Conservation (phyloP, 1,140 invertebrate species). For the Carposina sasakii region DNA sequence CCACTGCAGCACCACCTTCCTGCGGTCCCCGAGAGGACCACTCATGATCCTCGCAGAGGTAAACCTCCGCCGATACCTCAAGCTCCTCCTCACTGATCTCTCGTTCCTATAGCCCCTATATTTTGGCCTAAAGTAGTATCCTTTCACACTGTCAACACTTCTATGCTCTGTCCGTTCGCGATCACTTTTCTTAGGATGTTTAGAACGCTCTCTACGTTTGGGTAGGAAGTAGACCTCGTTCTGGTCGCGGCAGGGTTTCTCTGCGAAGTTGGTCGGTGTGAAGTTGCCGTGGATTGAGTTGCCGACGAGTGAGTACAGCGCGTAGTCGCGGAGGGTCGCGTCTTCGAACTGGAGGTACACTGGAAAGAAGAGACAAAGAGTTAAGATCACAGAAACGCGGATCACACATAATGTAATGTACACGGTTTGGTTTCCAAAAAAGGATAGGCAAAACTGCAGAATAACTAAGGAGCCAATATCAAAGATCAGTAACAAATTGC, state of each 20-base stretch:
- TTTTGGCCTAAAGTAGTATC: constrained; percentile 55
- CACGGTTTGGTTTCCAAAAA: too few relatives aligned
- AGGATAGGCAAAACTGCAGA: too few relatives aligned
- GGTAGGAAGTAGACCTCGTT: constrained; percentile 49
- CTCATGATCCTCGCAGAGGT: constrained; percentile 49
- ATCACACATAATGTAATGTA: too few relatives aligned
- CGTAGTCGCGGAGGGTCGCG: constrained; percentile 46
- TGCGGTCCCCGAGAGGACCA: constrained; percentile 38
- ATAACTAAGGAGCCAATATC: too few relatives aligned
- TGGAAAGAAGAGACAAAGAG: constrained; percentile 38
- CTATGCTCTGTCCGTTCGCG: constrained; percentile 32
- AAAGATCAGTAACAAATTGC: too few relatives aligned
- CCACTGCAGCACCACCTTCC: constrained; percentile 49
- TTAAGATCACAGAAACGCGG: too few relatives aligned
- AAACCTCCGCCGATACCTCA: constrained; percentile 37
- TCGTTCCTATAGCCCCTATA: constrained; percentile 35
- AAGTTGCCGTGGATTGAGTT: constrained; percentile 54
- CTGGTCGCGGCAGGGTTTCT: constrained; percentile 47
- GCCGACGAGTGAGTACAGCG: constrained; percentile 48
- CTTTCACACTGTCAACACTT: constrained; percentile 28
- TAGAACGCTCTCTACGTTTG: constrained; percentile 40
- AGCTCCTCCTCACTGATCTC: constrained; percentile 33
- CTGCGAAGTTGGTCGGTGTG: constrained; percentile 48
- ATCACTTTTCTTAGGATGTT: constrained; percentile 33
- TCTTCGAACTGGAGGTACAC: constrained; percentile 52